Evolutionary conservation across 2,888 invertebrate species (phyloP).

Genomic region (Torymus texanus): DNA sequence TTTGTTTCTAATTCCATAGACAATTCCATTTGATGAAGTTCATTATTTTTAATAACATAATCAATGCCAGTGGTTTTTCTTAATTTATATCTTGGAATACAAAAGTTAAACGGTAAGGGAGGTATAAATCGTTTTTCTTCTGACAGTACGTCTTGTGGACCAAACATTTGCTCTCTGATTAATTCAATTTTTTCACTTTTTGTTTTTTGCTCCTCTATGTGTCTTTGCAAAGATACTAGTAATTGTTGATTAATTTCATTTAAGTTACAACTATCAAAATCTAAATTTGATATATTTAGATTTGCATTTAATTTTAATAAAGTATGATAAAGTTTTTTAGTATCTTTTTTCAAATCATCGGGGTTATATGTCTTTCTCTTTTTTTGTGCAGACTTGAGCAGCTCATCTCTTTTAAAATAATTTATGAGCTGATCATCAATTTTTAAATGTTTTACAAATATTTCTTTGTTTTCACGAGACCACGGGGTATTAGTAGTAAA

Average conservation of each 20-base stretch:
- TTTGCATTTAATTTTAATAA: constrained; percentile 67
- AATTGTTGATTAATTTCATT: constrained; percentile 64
- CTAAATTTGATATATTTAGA: constrained; percentile 60
- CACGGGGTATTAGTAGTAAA: constrained; percentile 51
- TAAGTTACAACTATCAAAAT: constrained; percentile 57
- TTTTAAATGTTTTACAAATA: constrained; percentile 49
- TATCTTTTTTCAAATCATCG: constrained; percentile 71
- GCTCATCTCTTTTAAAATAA: constrained; percentile 60
- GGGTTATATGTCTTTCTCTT: constrained; percentile 69
- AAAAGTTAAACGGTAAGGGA: constrained; percentile 63
- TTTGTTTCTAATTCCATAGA: constrained; percentile 24
- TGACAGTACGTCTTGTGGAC: constrained; percentile 13
- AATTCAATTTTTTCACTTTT: constrained; percentile 54
- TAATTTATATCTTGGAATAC: constrained; percentile 27
- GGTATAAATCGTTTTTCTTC: constrained; percentile 61
- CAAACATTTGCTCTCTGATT: constrained; percentile 64
- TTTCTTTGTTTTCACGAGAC: constrained; percentile 53
- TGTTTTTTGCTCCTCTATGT: background rate
- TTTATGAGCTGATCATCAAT: constrained; percentile 66
- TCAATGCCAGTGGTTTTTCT: constrained; percentile 37
- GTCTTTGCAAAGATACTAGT: constrained; percentile 52
- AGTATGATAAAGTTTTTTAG: constrained; percentile 74
- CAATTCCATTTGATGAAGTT: constrained; percentile 43
- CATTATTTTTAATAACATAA: background rate
- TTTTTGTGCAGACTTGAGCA: constrained; percentile 67